Conservation (phyloP, 2,888 invertebrate genomes). For the Nephrocerus scutellatus region DNA sequence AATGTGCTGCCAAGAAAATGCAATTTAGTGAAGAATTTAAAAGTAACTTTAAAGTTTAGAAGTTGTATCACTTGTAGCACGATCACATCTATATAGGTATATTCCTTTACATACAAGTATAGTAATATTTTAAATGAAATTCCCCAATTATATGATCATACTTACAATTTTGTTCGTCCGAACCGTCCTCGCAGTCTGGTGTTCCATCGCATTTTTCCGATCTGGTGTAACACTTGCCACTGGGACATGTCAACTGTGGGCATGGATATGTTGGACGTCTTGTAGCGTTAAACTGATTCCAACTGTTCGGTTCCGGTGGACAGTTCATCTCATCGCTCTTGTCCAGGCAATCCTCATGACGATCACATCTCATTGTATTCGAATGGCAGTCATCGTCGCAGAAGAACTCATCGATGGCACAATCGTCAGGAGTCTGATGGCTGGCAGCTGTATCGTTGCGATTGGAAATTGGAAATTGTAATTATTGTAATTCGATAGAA, state of each 20-base stretch:
- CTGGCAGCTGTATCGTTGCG: constrained; percentile 27
- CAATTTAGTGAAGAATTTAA: too few relatives aligned
- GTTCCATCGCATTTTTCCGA: constrained; percentile 52
- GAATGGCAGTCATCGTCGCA: constrained; percentile 58
- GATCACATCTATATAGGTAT: too few relatives aligned
- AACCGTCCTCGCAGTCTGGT: constrained; percentile 53
- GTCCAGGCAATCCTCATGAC: constrained; percentile 54
- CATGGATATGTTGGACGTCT: constrained; percentile 32
- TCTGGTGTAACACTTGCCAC: constrained; percentile 48
- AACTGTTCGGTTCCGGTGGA: constrained; percentile 12
- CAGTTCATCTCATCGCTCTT: constrained; percentile 54
- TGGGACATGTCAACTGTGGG: constrained; percentile 52
- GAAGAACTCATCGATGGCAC: constrained; percentile 48
- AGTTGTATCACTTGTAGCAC: too few relatives aligned
- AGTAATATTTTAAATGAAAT: too few relatives aligned
- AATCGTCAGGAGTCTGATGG: constrained; percentile 36
- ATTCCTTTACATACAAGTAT: too few relatives aligned
- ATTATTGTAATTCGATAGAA: constrained; percentile 7
- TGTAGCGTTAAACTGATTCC: constrained; percentile 24
- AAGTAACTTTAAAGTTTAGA: too few relatives aligned
- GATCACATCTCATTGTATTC: constrained; percentile 57
- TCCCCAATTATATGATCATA: constrained; percentile 13
- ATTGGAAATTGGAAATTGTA: constrained; percentile 8
- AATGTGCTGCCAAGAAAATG: too few relatives aligned
- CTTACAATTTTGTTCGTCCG: constrained; percentile 56